Evolutionary conservation across 2,797 vertebrate species (phyloP).

Genomic region (Pipistrellus nathusii): DNA sequence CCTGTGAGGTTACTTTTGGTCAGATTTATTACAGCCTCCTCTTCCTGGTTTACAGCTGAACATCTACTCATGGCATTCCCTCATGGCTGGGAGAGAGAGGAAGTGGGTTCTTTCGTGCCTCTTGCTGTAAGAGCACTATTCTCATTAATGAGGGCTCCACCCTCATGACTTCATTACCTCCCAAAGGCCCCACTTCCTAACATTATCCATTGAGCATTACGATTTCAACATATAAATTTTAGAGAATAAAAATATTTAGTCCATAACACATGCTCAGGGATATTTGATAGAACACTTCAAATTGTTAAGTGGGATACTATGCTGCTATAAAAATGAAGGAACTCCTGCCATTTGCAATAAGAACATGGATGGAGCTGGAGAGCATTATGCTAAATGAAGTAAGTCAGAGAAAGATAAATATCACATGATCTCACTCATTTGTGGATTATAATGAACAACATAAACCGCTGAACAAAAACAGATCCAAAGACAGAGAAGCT

Average conservation of each 20-base stretch:
- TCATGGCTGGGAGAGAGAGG: not conserved
- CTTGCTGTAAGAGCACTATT: not conserved
- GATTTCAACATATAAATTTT: not conserved
- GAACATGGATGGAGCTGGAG: too few species aligned
- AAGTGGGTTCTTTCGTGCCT: not conserved
- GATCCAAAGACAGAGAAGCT: too few species aligned
- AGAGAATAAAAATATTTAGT: not conserved
- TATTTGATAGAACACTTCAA: not conserved
- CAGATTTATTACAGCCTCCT: not conserved
- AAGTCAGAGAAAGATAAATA: too few species aligned
- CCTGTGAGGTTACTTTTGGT: not conserved
- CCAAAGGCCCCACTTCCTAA: not conserved
- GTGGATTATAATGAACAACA: too few species aligned
- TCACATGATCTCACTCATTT: too few species aligned
- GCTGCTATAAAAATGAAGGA: too few species aligned
- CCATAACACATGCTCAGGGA: not conserved
- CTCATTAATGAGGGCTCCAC: not conserved
- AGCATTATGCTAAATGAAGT: too few species aligned
- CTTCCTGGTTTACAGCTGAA: not conserved
- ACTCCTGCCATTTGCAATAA: too few species aligned
- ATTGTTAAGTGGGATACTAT: not conserved
- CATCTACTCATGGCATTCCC: not conserved
- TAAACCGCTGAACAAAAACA: too few species aligned
- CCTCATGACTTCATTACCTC: not conserved
- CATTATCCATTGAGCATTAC: not conserved